Base-by-base conservation (phyloP, 2,888 invertebrate genomes). In the Phengaris alcon region DNA sequence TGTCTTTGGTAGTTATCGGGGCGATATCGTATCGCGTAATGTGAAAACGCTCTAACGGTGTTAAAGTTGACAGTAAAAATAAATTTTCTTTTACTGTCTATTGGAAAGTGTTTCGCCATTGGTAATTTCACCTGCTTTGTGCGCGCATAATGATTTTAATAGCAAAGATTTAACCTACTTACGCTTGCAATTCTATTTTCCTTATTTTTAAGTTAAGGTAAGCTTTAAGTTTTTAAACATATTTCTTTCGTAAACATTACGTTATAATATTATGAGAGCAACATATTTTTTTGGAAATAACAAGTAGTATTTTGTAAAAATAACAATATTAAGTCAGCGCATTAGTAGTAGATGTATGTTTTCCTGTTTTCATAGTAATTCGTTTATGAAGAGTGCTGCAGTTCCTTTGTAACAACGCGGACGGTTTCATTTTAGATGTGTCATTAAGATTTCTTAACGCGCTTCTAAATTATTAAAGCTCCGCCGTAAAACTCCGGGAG, bases 91-190 rank as follows among this genome's bases (percentile, higher is more conserved):
- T 70, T 48, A 51, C 70, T 64, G 15, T 68, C 46, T 54, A 35
- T 72, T 54, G 52, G 72, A 72, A 72, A 72, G 72, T 72, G 54
- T 12, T 54, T 54, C 72, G 72, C 8, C 35, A 72, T 44, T 72
- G 70, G 70, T 51, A 52, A 72, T 72, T 72, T 72, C 72, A 72
- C 72, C 48, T 54, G 72, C 64, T 12, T 64, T 7, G 35, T 35
- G 35, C 72, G 51, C 54, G 8, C 72, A 52, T 35, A 72, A 13
- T 52, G 48, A 52, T 64, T 64, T 44, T 52, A 52, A 72, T 52
- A 72, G 52, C 72, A 72, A 52, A 72, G 22, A 52, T 22, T 69
- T 69, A 69, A 48, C 48, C 72, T 72, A 72, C 52, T 64, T 64
- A 35, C 64, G 35, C 64, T 44, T 64, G 35, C 64, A 44, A 35